Base-by-base conservation (phyloP, 2,888 invertebrate species). In the Dusona sp. region DNA sequence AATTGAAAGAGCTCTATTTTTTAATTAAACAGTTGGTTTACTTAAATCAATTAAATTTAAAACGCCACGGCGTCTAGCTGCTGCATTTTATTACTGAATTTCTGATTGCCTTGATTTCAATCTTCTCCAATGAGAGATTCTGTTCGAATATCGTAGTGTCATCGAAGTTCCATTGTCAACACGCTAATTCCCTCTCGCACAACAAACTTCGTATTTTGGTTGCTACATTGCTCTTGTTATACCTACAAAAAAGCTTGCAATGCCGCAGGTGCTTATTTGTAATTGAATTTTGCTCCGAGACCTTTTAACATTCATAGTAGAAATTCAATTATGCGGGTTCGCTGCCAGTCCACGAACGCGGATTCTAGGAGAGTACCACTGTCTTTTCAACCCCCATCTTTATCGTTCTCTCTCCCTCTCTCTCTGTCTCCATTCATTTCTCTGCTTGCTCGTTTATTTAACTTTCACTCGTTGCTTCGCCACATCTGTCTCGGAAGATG, bases 241-340 rank as follows among this genome's bases (percentile, higher is more conserved):
- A 33, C 61, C 72, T 79, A 36, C 29, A 38, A 70, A 42, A 19
- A 42, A 38, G 33, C 42, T 61, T 36, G 79, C 79, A 85, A 75
- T 79, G 83, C 75, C 86, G 83, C 79, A 81, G 83, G 80, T 84
- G 87, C 87, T 86, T 86, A 87, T 89, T 87, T 87, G 88, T 89
- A 89, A 89, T 89, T 87, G 90, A 90, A 92, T 92, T 91, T 91
- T 88, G 86, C 88, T 91, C 87, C 74, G 89, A 65, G 75, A 67
- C 88, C 90, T 88, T 88, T 88, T 89, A 87, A 80, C 88, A 87
- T 89, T 89, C 87, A 82, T 82, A 81, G 80, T 67, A 86, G 89
- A 89, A 91, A 92, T 92, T 91, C 91, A 90, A 92, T 92, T 92
- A 92, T 87, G 88, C 88, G 89, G 91, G 91, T 92, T 91, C 92